Percentiles rank a stretch among this genome's conserved stretches.
Conservation (phyloP, 2,113 vertebrate species). For the Zosterops pallidus region DNA sequence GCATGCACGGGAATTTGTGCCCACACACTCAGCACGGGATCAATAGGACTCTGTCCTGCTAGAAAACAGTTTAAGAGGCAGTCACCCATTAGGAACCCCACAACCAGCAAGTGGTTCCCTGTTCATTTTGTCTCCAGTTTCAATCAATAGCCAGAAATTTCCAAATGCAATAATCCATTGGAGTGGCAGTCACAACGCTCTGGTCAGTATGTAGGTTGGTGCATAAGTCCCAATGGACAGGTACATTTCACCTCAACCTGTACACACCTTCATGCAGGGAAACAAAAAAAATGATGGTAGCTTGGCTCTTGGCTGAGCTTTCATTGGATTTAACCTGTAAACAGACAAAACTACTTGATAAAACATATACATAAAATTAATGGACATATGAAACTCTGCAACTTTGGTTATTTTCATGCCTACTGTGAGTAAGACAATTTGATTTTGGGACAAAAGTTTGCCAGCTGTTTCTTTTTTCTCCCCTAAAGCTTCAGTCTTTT, state of each 20-base stretch:
- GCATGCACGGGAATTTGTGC: accelerated
- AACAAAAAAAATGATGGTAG: neutral
- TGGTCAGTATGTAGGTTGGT: neutral
- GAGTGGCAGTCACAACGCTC: accelerated
- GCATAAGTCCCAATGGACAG: neutral
- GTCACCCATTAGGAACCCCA: neutral
- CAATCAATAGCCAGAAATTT: neutral
- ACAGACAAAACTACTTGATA: neutral
- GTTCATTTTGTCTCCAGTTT: neutral
- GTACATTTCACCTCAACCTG: neutral
- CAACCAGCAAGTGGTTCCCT: neutral
- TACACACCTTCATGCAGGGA: neutral
- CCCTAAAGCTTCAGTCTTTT: neutral
- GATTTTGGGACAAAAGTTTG: neutral
- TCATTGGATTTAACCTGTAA: neutral
- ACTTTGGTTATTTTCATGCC: neutral
- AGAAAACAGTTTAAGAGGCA: neutral
- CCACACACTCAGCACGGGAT: neutral
- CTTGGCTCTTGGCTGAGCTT: neutral
- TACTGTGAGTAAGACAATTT: neutral
- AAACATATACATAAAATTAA: neutral
- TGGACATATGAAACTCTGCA: neutral
- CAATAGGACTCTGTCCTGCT: neutral
- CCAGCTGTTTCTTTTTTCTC: neutral
- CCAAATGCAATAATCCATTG: neutral